Evolutionary conservation across 1,140 invertebrate genomes (phyloP), one percentile per base, ranked within the genome.

Genomic region (Idris sp.): DNA sequence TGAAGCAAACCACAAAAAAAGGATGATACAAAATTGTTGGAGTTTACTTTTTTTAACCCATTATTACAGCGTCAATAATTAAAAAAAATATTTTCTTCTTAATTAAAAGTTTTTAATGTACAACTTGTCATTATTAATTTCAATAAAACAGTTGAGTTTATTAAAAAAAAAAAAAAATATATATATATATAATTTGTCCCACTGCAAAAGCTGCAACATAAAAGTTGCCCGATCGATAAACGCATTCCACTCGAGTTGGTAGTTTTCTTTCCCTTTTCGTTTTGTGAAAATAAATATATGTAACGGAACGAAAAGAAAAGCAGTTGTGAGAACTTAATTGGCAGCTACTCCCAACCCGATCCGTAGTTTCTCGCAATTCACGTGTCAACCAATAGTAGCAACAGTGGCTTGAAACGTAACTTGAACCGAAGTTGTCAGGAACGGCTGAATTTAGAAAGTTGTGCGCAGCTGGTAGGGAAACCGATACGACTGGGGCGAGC

Each of bases 401-500:
- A 65, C 19, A 11, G 35, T 43, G 19, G 40, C 41, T 48, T 58
- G 48, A 38, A 44, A 10, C 31, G 43, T 74, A 69, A 75, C 61
- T 68, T 75, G 64, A 77, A 62, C 59, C 64, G 51, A 54, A 73
- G 56, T 78, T 74, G 49, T 77, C 73, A 68, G 74, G 73, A 76
- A 78, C 65, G 64, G 40, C 62, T 68, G 68, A 80, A 68, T 77
- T 80, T 81, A 75, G 73, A 81, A 81, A 78, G 73, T 78, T 77
- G 74, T 77, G 75, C 71, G 76, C 77, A 82, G 69, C 69, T 79
- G 79, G 80, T 73, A 80, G 77, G 58, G 68, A 77, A 79, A 67
- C 67, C 54, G 54, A 59, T 33, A 46, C 25, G 62, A 16, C 15
- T 49, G 38, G 28, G 51, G 48, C 44, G 46, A 72, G 76, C 41